Evolutionary conservation across 2,797 vertebrate species (phyloP).

Genomic region (Leuciscus waleckii): DNA sequence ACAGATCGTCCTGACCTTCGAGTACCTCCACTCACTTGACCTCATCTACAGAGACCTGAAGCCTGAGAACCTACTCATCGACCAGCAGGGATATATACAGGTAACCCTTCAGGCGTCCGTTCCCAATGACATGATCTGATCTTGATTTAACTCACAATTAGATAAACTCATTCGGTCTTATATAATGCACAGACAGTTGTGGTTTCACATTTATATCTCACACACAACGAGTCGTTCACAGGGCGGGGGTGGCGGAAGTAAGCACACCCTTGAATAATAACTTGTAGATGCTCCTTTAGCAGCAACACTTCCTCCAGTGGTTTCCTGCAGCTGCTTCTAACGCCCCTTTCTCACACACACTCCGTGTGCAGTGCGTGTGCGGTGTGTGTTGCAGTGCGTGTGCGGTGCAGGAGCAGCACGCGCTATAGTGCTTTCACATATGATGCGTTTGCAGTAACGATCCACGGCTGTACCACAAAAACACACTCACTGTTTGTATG

Average conservation of each 20-base stretch:
- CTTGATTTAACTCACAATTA: not conserved
- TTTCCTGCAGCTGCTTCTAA: not conserved
- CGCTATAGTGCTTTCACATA: no score
- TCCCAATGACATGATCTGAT: not conserved
- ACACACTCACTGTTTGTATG: no score
- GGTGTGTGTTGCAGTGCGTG: no score
- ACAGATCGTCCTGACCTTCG: conserved; percentile 99
- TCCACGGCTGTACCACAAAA: no score
- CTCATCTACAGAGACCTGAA: conserved; percentile 99
- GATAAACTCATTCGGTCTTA: not conserved
- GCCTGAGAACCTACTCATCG: conserved; percentile 99
- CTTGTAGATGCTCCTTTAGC: not conserved
- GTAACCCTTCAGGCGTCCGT: conserved; percentile 69
- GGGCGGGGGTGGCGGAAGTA: not conserved
- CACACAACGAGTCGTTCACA: not conserved
- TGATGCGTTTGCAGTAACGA: no score
- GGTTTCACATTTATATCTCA: not conserved
- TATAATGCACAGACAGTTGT: not conserved
- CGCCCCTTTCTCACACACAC: no score
- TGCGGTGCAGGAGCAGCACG: no score
- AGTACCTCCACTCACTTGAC: conserved; percentile 99
- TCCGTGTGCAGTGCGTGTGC: no score
- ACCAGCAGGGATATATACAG: conserved; percentile 99
- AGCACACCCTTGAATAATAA: not conserved
- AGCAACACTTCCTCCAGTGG: not conserved